A percentile compares a stretch with the other conserved stretches of the same genome.
phyloP scores from a whole-genome alignment of 1,140 invertebrate genomes.

The Pygmarrhopalites habei region DNA sequence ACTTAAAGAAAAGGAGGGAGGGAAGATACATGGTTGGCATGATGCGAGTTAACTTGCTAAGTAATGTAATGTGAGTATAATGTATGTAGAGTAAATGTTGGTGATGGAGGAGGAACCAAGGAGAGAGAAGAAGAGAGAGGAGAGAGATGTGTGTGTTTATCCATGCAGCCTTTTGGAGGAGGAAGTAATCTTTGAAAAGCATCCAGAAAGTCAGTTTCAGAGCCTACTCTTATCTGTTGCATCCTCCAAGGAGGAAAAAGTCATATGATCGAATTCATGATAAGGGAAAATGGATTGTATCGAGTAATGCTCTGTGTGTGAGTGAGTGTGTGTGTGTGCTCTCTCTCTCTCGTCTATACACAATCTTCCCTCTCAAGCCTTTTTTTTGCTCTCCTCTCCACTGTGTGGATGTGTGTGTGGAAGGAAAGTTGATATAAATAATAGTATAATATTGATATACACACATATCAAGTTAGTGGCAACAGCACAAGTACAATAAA shows the following conservation, averaged over 20 bases:
- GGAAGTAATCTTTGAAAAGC: conserved; percentile 26
- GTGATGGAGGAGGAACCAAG: not conserved
- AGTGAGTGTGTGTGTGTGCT: not conserved
- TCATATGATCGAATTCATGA: conserved; percentile 22
- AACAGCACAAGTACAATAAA: no score
- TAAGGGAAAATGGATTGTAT: conserved; percentile 28
- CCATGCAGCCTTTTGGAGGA: conserved; percentile 19
- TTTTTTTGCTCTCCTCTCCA: no score
- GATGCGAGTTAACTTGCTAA: no score
- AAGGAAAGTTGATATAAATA: no score
- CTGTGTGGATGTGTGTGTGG: no score
- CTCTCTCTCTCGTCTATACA: conserved; percentile 1
- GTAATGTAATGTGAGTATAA: no score
- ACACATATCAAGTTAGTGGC: no score
- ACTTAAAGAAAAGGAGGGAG: no score
- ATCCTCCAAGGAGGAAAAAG: conserved; percentile 28
- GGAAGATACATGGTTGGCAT: no score
- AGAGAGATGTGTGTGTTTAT: conserved; percentile 27
- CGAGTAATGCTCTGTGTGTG: conserved; percentile 12
- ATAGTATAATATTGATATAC: no score
- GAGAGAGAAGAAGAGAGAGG: conserved; percentile 5
- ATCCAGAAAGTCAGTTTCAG: conserved; percentile 26
- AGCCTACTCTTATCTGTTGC: conserved; percentile 24
- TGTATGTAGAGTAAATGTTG: no score
- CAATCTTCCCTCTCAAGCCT: no score